A percentile compares a stretch with the other conserved stretches of the same genome.
These are phyloP conservation scores for Bicyclus anynana DNA, from an alignment of 1,140 invertebrate species.

Conservation along the genomic window DNA sequence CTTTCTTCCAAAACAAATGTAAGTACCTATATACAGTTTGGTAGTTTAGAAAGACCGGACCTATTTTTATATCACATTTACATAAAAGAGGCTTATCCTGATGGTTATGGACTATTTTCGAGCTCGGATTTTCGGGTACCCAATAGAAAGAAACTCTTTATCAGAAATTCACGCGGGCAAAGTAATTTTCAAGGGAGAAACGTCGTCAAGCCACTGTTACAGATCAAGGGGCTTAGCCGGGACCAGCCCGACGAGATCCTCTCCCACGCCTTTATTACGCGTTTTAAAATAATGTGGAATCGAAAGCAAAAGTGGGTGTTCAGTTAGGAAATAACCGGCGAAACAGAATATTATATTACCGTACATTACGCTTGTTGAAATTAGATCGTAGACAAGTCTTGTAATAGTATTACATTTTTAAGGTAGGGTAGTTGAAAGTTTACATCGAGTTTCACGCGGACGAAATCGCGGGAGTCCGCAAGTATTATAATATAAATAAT, in stretches of 20 bases:
- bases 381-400: neutral
- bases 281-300: constrained; percentile 16
- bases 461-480: too few species aligned
- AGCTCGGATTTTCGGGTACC: constrained; percentile 15
- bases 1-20: neutral
- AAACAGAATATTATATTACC: neutral
- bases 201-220: constrained; percentile 18
- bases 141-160: constrained; percentile 20
- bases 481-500: too few species aligned
- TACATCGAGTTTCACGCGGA: too few species aligned
- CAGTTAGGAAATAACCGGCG: neutral
- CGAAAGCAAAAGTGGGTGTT: constrained; percentile 5
- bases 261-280: constrained; percentile 23
- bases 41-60: constrained; percentile 1
- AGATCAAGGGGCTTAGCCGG: constrained; percentile 28
- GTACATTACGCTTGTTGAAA: neutral
- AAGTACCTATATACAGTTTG: neutral
- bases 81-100: constrained; percentile 16
- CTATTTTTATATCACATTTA: constrained; percentile 11
- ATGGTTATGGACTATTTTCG: constrained; percentile 19
- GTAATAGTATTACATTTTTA: too few species aligned
- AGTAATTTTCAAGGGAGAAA: constrained; percentile 22
- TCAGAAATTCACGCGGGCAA: constrained; percentile 15
- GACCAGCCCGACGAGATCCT: constrained; percentile 21
- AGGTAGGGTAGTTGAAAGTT: too few species aligned